Evolutionary conservation across 1,140 invertebrate species (phyloP).

Genomic region (Rhagoletis zephyria): DNA sequence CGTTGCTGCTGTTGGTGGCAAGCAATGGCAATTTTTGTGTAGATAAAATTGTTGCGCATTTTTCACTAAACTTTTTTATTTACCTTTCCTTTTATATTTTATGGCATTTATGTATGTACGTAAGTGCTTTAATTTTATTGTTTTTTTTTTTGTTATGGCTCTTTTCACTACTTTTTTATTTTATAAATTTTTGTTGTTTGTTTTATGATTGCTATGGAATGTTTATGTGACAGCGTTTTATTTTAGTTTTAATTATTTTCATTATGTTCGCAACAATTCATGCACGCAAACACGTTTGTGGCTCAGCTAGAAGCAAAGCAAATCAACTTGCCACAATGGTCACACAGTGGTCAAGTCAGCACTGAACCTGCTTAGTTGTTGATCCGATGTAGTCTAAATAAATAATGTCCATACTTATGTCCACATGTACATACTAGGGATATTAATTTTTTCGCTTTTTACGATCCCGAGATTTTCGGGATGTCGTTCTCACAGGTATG

Average conservation of each 20-base stretch:
- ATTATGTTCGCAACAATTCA: slow-evolving; percentile 33
- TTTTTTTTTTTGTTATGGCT: not conserved
- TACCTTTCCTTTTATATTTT: not conserved
- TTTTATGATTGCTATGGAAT: not conserved
- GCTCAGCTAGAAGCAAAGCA: not conserved
- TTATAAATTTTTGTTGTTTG: not conserved
- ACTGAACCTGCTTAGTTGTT: too few species aligned
- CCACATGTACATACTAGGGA: too few species aligned
- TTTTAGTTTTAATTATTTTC: slow-evolving; percentile 48
- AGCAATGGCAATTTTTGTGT: not conserved
- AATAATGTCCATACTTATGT: too few species aligned
- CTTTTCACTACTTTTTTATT: not conserved
- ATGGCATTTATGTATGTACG: not conserved
- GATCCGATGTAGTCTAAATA: too few species aligned
- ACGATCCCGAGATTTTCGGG: too few species aligned
- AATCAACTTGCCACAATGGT: not conserved
- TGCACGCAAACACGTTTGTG: not conserved
- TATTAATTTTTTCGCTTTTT: too few species aligned
- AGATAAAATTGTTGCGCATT: slow-evolving; percentile 18
- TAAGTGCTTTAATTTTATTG: not conserved
- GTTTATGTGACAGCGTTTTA: slow-evolving; percentile 39
- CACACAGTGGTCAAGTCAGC: not conserved
- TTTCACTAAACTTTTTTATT: slow-evolving; percentile 41
- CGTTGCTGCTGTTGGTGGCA: not conserved
- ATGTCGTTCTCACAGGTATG: too few species aligned